Percentiles rank a stretch among this genome's conserved stretches.
Evolutionary conservation across 2,888 invertebrate genomes (phyloP).

Genomic region (Tridacna gigas): DNA sequence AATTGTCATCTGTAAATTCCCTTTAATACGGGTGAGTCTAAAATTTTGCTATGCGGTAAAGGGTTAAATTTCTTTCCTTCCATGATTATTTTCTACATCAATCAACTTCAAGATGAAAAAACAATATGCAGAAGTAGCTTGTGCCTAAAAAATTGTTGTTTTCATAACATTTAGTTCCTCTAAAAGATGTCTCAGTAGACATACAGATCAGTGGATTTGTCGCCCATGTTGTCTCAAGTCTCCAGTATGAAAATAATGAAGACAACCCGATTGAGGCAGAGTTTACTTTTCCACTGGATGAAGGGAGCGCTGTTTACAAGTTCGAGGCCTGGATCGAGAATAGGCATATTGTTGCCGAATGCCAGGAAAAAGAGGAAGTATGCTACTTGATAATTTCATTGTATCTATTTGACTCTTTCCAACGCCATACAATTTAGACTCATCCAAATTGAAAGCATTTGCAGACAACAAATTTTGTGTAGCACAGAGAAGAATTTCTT

Average conservation of each 20-base stretch:
- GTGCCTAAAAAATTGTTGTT: conserved; percentile 8
- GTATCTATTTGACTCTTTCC: too few species aligned
- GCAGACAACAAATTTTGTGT: too few species aligned
- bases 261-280: conserved; percentile 68
- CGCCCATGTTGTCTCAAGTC: conserved; percentile 19
- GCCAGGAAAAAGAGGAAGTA: conserved; percentile 76
- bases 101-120: neutral
- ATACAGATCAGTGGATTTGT: conserved; percentile 24
- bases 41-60: neutral
- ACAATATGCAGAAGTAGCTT: neutral
- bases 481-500: too few species aligned
- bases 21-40: neutral
- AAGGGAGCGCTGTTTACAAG: conserved; percentile 73
- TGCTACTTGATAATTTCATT: too few species aligned
- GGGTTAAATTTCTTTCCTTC: neutral
- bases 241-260: conserved; percentile 69
- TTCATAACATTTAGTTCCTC: conserved; percentile 31
- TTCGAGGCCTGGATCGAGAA: conserved; percentile 75
- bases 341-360: conserved; percentile 72
- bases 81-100: neutral
- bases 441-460: too few species aligned
- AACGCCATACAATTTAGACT: too few species aligned
- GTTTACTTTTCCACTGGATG: conserved; percentile 77
- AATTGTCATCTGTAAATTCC: too few species aligned
- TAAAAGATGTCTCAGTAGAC: conserved; percentile 12